Conservation (phyloP, 2,797 vertebrate species). For the Gobio occitaniae region DNA sequence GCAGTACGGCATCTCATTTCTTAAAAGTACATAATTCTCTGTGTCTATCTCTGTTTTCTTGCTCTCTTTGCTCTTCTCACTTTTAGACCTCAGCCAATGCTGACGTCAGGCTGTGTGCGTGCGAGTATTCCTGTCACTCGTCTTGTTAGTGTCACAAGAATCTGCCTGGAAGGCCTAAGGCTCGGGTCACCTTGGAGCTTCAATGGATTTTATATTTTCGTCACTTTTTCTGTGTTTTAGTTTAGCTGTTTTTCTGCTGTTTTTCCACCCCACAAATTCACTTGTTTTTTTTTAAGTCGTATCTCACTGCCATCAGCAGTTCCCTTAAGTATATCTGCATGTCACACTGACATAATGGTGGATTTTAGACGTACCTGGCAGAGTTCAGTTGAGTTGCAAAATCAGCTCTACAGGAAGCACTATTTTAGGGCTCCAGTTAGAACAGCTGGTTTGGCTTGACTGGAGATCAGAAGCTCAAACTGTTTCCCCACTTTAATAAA, state of each 20-base stretch:
- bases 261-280: background rate
- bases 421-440: background rate
- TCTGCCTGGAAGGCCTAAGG: conserved; percentile 18
- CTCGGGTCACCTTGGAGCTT: conserved; percentile 22
- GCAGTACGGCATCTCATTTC: conserved; percentile 17
- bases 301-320: conserved; percentile 13
- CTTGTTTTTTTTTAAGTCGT: background rate
- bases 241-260: background rate
- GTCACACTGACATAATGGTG: background rate
- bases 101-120: background rate
- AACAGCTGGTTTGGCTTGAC: background rate
- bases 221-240: conserved; percentile 20
- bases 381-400: background rate
- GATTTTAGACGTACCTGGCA: conserved; percentile 3
- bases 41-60: conserved; percentile 23
- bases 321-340: background rate
- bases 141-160: conserved; percentile 33
- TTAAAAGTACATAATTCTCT: conserved; percentile 11
- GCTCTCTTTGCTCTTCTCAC: conserved; percentile 3
- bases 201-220: conserved; percentile 29
- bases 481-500: background rate
- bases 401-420: background rate
- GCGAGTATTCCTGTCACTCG: conserved; percentile 32
- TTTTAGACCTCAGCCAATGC: conserved; percentile 10
- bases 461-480: background rate